phyloP scores from a whole-genome alignment of 2,113 vertebrate genomes.

The Stegastes partitus region DNA sequence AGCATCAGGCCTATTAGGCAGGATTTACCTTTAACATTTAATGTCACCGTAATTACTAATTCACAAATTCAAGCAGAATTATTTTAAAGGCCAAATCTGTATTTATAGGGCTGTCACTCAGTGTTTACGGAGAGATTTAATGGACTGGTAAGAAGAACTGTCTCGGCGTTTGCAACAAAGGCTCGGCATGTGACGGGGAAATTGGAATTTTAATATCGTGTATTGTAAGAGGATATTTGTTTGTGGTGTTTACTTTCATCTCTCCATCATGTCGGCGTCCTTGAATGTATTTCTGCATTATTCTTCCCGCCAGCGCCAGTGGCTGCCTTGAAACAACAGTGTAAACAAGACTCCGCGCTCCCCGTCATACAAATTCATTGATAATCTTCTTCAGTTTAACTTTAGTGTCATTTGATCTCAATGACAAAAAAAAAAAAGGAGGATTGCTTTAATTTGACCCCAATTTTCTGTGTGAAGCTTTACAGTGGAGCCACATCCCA shows the following conservation, averaged over 20 bases:
- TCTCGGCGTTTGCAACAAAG: slow-evolving; percentile 18
- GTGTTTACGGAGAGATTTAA: slow-evolving; percentile 32
- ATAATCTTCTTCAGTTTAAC: slow-evolving; percentile 15
- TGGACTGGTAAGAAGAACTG: not conserved
- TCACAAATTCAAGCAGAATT: slow-evolving; percentile 31
- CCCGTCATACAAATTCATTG: slow-evolving; percentile 19
- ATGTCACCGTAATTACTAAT: slow-evolving; percentile 42
- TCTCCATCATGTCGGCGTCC: slow-evolving; percentile 7
- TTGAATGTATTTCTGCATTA: not conserved
- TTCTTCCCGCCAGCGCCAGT: not conserved
- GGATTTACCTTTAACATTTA: slow-evolving; percentile 44
- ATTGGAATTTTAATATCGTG: slow-evolving; percentile 11
- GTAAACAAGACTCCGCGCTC: slow-evolving; percentile 2
- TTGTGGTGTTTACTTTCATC: slow-evolving; percentile 32
- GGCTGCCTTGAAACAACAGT: not conserved
- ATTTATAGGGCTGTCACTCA: slow-evolving; percentile 21
- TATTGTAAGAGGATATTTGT: slow-evolving; percentile 28
- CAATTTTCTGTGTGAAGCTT: slow-evolving; percentile 44
- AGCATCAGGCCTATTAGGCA: not conserved
- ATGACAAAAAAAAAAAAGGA: slow-evolving; percentile 31
- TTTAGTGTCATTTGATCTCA: slow-evolving; percentile 29
- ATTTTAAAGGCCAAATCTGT: slow-evolving; percentile 46
- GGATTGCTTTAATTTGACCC: slow-evolving; percentile 47
- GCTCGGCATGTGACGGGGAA: not conserved
- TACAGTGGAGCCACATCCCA: slow-evolving; percentile 48